Evolutionary conservation across 2,113 vertebrate species (phyloP).

Genomic region (Rostratula benghalensis): DNA sequence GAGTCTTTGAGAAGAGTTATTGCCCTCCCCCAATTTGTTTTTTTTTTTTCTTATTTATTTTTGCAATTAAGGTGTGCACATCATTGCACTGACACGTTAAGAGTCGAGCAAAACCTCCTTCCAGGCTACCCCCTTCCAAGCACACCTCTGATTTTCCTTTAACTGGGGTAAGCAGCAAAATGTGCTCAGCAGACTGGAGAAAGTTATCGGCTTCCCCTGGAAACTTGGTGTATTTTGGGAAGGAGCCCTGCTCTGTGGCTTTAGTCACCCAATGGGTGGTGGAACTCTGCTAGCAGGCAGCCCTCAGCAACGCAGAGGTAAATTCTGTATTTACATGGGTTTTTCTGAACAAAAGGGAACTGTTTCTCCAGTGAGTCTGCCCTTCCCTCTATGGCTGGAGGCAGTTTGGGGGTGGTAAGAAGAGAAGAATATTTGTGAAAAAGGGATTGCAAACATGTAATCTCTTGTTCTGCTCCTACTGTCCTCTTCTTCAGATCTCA

Average conservation of each 20-base stretch:
- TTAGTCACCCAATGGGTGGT: neutral
- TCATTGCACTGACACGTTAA: neutral
- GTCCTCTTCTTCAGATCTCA: neutral
- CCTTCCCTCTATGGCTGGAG: neutral
- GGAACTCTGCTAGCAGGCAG: neutral
- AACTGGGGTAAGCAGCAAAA: neutral
- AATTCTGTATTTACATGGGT: neutral
- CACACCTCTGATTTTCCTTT: neutral
- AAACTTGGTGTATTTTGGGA: neutral
- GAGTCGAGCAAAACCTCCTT: neutral
- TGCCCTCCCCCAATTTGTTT: neutral
- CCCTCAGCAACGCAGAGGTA: neutral
- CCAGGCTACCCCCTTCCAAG: neutral
- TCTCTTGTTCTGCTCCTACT: neutral
- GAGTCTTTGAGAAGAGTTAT: neutral
- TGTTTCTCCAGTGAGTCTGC: neutral
- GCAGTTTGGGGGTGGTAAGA: neutral
- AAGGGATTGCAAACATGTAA: neutral
- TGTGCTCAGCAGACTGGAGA: neutral
- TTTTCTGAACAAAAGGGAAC: neutral
- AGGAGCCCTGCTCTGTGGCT: neutral
- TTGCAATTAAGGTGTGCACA: neutral
- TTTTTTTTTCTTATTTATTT: neutral
- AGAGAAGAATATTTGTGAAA: neutral
- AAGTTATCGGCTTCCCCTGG: neutral